These are phyloP conservation scores for Steinernema carpocapsae DNA, from an alignment of 2,888 invertebrate species.

Conservation along the genomic window DNA sequence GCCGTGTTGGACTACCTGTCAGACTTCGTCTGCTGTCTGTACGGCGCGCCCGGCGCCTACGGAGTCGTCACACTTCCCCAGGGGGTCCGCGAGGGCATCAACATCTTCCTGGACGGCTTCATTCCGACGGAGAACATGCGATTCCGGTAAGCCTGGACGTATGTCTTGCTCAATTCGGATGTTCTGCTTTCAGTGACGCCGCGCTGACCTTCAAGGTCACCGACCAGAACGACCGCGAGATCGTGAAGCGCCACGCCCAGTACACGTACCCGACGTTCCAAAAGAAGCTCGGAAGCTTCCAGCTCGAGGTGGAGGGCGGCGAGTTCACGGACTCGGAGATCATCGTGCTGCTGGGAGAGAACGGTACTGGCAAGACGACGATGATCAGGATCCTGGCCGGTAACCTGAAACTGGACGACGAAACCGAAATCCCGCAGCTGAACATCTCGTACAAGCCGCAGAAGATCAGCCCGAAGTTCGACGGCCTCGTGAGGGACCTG, in stretches of 20 bases:
- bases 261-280: conserved; percentile 93
- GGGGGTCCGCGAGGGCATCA: conserved; percentile 99
- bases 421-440: conserved; percentile 79
- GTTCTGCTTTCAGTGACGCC: conserved; percentile 77
- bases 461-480: conserved; percentile 91
- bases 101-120: conserved; percentile 98
- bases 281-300: conserved; percentile 77
- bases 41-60: conserved; percentile 92
- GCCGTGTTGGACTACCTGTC: conserved; percentile 97
- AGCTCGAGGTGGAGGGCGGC: conserved; percentile 82
- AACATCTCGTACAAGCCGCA: conserved; percentile 99
- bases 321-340: conserved; percentile 99
- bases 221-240: conserved; percentile 88
- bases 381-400: conserved; percentile 98
- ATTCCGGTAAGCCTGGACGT: conserved; percentile 76
- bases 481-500: conserved; percentile 79
- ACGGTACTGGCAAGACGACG: conserved; percentile 98
- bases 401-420: conserved; percentile 86
- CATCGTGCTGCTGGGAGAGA: conserved; percentile 90
- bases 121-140: conserved; percentile 98
- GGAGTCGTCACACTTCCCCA: conserved; percentile 99
- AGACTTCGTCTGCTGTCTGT: conserved; percentile 97
- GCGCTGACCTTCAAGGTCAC: conserved; percentile 97
- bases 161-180: no score
- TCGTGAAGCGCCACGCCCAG: conserved; percentile 95